These are phyloP conservation scores for Eublepharis macularius DNA, from an alignment of 2,113 vertebrate genomes.

Conservation along the genomic window DNA sequence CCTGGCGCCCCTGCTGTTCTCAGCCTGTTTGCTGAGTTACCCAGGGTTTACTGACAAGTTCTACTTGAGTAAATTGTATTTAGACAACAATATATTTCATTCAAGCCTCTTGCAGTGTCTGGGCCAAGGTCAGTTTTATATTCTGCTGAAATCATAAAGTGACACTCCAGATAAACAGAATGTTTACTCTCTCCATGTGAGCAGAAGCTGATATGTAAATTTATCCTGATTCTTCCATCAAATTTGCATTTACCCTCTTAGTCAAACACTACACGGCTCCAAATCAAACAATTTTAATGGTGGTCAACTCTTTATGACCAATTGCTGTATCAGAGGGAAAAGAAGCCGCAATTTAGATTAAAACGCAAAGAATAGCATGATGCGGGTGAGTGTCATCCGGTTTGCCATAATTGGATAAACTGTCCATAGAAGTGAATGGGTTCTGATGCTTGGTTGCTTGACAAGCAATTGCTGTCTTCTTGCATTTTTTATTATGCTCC, in stretches of 20 bases:
- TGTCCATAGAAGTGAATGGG: conserved; percentile 82
- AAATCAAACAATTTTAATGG: conserved; percentile 99
- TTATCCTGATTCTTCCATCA: conserved; percentile 98
- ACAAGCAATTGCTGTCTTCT: conserved; percentile 76
- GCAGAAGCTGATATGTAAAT: conserved; percentile 99
- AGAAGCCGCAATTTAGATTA: conserved; percentile 94
- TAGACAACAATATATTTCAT: conserved; percentile 91
- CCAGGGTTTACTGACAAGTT: conserved; percentile 85
- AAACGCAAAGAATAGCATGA: conserved; percentile 86
- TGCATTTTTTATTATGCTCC: conserved; percentile 77
- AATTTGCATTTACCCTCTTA: conserved; percentile 99
- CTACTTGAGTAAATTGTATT: conserved; percentile 88
- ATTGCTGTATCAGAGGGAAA: conserved; percentile 88
- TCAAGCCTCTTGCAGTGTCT: conserved; percentile 87
- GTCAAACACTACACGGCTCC: conserved; percentile 97
- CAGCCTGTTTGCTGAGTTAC: conserved; percentile 81
- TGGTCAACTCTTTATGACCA: conserved; percentile 96
- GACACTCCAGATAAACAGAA: conserved; percentile 99
- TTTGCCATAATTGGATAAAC: conserved; percentile 94
- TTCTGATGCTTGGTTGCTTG: conserved; percentile 89
- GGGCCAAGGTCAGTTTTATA: conserved; percentile 98
- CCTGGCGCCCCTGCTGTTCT: conserved; percentile 64
- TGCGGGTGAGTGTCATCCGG: conserved; percentile 82
- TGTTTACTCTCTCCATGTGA: conserved; percentile 99
- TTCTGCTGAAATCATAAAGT: conserved; percentile 99